phyloP scores from a whole-genome alignment of 1,140 invertebrate genomes.

The Eubasilissa regina region DNA sequence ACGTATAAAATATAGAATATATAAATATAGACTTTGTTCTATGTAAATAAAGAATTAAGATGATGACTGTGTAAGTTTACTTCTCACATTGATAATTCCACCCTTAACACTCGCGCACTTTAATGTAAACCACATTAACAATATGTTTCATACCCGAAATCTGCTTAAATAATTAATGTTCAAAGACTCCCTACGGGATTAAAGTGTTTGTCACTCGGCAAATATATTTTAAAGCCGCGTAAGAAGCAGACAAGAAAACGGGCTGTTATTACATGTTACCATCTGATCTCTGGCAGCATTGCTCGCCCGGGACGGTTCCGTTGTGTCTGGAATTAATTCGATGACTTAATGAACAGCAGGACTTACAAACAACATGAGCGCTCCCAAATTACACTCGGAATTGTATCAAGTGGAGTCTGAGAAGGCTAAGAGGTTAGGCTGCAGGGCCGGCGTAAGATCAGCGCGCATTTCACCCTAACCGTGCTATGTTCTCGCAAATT shows the following conservation, averaged over 20 bases:
- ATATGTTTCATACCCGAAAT: too few relatives aligned
- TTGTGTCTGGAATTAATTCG: constrained; percentile 31
- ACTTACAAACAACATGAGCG: neutral
- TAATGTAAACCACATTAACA: too few relatives aligned
- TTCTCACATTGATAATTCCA: too few relatives aligned
- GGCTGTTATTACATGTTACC: constrained; percentile 16
- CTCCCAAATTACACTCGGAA: neutral
- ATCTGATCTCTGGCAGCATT: neutral
- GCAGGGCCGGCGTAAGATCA: too few relatives aligned
- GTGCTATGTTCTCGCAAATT: too few relatives aligned
- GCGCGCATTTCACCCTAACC: too few relatives aligned
- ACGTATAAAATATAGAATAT: too few relatives aligned
- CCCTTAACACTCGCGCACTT: too few relatives aligned
- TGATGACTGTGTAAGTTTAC: too few relatives aligned
- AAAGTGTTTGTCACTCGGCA: neutral
- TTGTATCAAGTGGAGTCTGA: neutral
- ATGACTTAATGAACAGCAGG: constrained; percentile 20
- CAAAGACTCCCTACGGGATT: neutral
- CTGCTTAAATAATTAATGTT: neutral
- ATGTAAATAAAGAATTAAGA: too few relatives aligned
- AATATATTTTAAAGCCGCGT: neutral
- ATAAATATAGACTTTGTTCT: too few relatives aligned
- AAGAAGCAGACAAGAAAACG: constrained; percentile 11
- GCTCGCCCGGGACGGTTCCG: neutral
- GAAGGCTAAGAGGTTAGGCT: neutral